phyloP scores from a whole-genome alignment of 2,797 vertebrate genomes.

The Schizopygopsis malacanthus region DNA sequence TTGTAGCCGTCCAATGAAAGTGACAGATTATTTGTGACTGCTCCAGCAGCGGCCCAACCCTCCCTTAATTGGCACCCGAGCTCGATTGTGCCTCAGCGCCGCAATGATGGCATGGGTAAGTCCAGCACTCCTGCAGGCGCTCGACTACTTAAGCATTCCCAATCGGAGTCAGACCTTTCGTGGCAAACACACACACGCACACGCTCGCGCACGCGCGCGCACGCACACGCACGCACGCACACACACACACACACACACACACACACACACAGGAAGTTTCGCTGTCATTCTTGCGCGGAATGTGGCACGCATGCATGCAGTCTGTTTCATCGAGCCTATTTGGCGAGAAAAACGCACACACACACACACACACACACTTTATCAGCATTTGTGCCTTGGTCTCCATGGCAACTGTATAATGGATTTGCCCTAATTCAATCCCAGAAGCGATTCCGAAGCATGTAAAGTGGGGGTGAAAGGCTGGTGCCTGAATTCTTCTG shows the following conservation, averaged over 20 bases:
- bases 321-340: slow-evolving; percentile 54
- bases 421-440: slow-evolving; percentile 84
- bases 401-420: slow-evolving; percentile 84
- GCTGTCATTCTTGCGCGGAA: slow-evolving; percentile 48
- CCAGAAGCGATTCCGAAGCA: slow-evolving; percentile 72
- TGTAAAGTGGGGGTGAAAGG: neutral
- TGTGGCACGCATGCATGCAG: slow-evolving; percentile 55
- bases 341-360: slow-evolving; percentile 62
- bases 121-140: slow-evolving; percentile 45
- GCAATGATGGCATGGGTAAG: slow-evolving; percentile 49
- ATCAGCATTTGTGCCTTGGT: slow-evolving; percentile 80
- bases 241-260: slow-evolving; percentile 5
- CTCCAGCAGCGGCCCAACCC: slow-evolving; percentile 48
- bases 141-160: slow-evolving; percentile 52
- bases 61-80: slow-evolving; percentile 53
- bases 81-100: slow-evolving; percentile 36
- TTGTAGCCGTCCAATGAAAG: slow-evolving; percentile 53
- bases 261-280: slow-evolving; percentile 40
- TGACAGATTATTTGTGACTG: slow-evolving; percentile 57
- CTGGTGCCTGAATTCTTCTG: slow-evolving; percentile 73
- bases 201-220: neutral
- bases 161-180: slow-evolving; percentile 53
- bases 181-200: slow-evolving; percentile 26
- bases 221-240: slow-evolving; percentile 46
- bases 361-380: slow-evolving; percentile 64